Evolutionary conservation across 2,113 vertebrate genomes (phyloP), one percentile per base, ranked within the genome.

Genomic region (Myotis brandtii): DNA sequence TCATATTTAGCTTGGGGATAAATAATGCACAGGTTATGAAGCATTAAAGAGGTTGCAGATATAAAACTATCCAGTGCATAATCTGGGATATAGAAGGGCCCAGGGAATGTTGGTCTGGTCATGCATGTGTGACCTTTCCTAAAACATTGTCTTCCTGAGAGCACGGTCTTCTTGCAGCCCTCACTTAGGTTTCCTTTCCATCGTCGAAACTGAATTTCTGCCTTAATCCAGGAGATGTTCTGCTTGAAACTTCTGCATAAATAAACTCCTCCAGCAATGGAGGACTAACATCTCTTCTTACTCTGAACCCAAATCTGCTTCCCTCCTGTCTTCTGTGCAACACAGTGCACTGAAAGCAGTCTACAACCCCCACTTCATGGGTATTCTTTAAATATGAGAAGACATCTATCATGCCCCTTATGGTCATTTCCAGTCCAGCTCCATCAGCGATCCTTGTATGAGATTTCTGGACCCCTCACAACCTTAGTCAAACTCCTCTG

Each of bases 181-280:
- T 79, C 40, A 37, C 32, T 12, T 59, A 62, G 66, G 11, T 72
- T 66, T 66, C 62, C 50, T 88, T 25, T 88, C 37, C 59, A 91
- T 48, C 43, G 11, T 66, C 56, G 67, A 95, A 91, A 77, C 0
- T 6, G 72, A 94, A 82, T 88, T 81, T 86, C 77, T 95, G 37
- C 34, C 32, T 88, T 27, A 14, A 52, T 30, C 27, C n/a, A 85
- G 73, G 12, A 56, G 46, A 48, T 9, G n/a, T 27, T 75, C 3
- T 46, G 18, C 48, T 82, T 30, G 40, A 62, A 91, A 84, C 13
- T 6, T 25, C 46, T 21, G 16, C 23, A 18, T 62, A 59, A 79
- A 70, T 21, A 84, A 69, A 77, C 46, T 70, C 54, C 27, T 84
- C 2, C 21, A 46, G 27, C 6, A 50, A 59, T 6, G 14, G 34